These are phyloP conservation scores for Labroides dimidiatus DNA, from an alignment of 2,797 vertebrate genomes.

Conservation along the genomic window DNA sequence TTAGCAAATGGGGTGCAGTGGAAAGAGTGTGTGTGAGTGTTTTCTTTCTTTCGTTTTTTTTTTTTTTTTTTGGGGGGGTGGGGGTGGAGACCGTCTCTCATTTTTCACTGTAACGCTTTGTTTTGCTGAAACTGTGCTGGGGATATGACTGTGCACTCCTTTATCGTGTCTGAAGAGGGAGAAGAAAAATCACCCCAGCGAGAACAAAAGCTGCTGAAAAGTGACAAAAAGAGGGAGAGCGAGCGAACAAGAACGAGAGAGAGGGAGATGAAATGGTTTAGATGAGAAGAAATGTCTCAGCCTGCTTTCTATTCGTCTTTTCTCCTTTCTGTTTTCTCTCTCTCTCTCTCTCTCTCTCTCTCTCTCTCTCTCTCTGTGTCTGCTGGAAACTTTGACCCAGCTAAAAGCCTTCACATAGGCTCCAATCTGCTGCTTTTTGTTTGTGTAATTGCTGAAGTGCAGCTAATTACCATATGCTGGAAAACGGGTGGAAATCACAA, in stretches of 20 bases:
- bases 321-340: not conserved
- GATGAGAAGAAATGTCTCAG: constrained; percentile 50
- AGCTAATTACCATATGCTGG: constrained; percentile 46
- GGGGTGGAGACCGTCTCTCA: constrained; percentile 41
- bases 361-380: not conserved
- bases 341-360: constrained; percentile 1
- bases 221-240: constrained; percentile 38
- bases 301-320: constrained; percentile 29
- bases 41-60: no score
- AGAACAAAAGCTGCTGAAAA: constrained; percentile 71
- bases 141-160: constrained; percentile 63
- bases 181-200: constrained; percentile 54
- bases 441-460: constrained; percentile 65
- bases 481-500: constrained; percentile 7
- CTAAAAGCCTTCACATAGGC: constrained; percentile 45
- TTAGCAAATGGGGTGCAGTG: not conserved
- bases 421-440: constrained; percentile 37
- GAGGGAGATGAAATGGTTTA: constrained; percentile 25
- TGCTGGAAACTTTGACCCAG: constrained; percentile 57
- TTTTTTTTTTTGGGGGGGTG: not conserved
- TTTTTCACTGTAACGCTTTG: constrained; percentile 64
- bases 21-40: not conserved
- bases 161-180: constrained; percentile 57
- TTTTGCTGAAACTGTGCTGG: constrained; percentile 52
- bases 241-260: constrained; percentile 5